These are phyloP conservation scores for Caenorhabditis wallacei DNA, from an alignment of 2,888 invertebrate genomes.

Conservation along the genomic window DNA sequence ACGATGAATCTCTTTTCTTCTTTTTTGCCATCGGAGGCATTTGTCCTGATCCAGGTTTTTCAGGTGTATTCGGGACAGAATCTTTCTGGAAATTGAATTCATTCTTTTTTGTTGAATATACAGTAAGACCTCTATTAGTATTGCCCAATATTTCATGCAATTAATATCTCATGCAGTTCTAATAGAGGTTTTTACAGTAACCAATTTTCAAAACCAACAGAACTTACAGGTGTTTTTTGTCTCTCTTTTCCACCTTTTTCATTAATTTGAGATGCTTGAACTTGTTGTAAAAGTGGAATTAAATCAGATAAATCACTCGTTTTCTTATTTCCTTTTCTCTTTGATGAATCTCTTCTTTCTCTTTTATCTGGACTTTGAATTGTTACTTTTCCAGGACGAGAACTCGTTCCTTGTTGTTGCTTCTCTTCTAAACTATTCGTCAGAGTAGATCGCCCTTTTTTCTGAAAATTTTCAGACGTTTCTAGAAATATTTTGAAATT, in stretches of 20 bases:
- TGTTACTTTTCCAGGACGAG: conserved; percentile 5
- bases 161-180: too few relatives aligned
- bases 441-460: conserved; percentile 19
- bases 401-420: conserved; percentile 4
- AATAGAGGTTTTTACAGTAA: too few relatives aligned
- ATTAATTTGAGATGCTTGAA: conserved; percentile 1
- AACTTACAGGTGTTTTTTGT: conserved; percentile 33
- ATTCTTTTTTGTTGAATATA: too few relatives aligned
- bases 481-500: background rate
- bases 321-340: conserved; percentile 18
- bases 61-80: conserved; percentile 14
- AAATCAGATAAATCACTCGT: conserved; percentile 23
- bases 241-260: conserved; percentile 28
- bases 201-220: too few relatives aligned
- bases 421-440: conserved; percentile 31
- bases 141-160: too few relatives aligned
- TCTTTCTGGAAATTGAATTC: too few relatives aligned
- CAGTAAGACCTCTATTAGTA: too few relatives aligned
- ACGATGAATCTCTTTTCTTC: conserved; percentile 25
- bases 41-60: conserved; percentile 36
- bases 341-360: conserved; percentile 41
- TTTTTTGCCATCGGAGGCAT: conserved; percentile 16
- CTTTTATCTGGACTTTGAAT: conserved; percentile 23
- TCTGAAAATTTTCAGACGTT: conserved; percentile 5
- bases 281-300: conserved; percentile 29